These are phyloP conservation scores for Virgularia gustaviana DNA, from an alignment of 92 coral and sea anemone species.

Conservation along the genomic window DNA sequence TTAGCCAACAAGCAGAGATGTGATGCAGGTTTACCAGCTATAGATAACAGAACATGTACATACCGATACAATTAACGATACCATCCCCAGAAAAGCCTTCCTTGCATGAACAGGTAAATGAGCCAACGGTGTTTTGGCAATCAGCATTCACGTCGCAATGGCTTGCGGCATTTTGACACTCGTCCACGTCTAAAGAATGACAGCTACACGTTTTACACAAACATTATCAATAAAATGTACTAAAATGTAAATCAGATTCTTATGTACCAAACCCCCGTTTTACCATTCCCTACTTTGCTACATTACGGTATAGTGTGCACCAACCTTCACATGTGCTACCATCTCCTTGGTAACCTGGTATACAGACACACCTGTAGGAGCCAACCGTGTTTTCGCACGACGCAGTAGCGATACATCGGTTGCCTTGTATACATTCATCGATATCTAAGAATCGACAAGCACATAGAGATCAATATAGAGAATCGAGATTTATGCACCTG, in stretches of 20 bases:
- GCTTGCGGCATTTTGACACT: not conserved
- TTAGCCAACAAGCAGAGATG: no score
- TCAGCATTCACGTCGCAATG: conserved; percentile 55
- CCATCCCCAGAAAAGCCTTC: conserved; percentile 60
- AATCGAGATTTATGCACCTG: not conserved
- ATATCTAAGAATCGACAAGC: conserved; percentile 25
- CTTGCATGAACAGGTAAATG: conserved; percentile 46
- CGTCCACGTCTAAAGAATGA: conserved; percentile 2
- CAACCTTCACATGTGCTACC: conserved; percentile 1
- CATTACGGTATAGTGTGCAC: no score
- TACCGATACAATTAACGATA: conserved; percentile 54
- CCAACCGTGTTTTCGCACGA: conserved; percentile 31
- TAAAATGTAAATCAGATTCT: no score
- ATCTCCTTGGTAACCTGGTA: conserved; percentile 7
- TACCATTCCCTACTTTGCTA: conserved; percentile 3
- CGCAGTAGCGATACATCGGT: conserved; percentile 33
- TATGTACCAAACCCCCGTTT: no score
- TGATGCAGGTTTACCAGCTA: no score
- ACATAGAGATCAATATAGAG: not conserved
- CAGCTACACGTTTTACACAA: no score
- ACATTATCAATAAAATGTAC: no score
- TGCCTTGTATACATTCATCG: conserved; percentile 40
- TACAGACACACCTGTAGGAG: conserved; percentile 22
- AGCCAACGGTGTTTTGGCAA: conserved; percentile 63
- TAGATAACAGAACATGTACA: no score